phyloP scores from a whole-genome alignment of 2,113 vertebrate genomes.

The Beaufortia kweichowensis region DNA sequence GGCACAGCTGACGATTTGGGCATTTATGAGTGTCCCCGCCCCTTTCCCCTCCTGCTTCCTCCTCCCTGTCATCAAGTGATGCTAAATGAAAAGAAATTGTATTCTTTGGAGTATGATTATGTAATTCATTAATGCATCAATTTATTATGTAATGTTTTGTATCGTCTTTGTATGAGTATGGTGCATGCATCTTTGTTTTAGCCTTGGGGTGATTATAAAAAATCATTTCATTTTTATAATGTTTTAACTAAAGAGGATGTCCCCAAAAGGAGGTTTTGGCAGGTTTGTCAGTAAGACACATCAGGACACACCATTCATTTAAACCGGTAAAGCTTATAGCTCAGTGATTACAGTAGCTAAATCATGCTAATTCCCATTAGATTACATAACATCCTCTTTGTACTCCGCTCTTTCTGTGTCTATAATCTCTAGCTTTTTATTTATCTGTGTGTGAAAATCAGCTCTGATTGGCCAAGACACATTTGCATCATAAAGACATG shows the following conservation, averaged over 20 bases:
- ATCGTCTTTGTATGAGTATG: background rate
- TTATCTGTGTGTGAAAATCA: background rate
- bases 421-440: background rate
- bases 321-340: background rate
- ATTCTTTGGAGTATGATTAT: background rate
- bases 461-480: background rate
- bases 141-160: background rate
- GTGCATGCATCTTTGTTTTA: slow-evolving; percentile 4
- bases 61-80: slow-evolving; percentile 8
- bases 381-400: slow-evolving; percentile 67
- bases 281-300: slow-evolving; percentile 1
- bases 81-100: slow-evolving; percentile 4
- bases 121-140: background rate
- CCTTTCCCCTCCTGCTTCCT: slow-evolving; percentile 21
- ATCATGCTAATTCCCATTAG: slow-evolving; percentile 57
- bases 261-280: too few species aligned
- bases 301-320: background rate
- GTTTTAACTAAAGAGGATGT: too few species aligned
- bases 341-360: slow-evolving; percentile 63
- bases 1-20: slow-evolving; percentile 61
- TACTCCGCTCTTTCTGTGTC: background rate
- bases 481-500: background rate
- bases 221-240: too few species aligned
- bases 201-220: slow-evolving; percentile 25
- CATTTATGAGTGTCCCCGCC: slow-evolving; percentile 41